Conservation (phyloP, 2,797 vertebrate species). For the Serranus cabrilla region DNA sequence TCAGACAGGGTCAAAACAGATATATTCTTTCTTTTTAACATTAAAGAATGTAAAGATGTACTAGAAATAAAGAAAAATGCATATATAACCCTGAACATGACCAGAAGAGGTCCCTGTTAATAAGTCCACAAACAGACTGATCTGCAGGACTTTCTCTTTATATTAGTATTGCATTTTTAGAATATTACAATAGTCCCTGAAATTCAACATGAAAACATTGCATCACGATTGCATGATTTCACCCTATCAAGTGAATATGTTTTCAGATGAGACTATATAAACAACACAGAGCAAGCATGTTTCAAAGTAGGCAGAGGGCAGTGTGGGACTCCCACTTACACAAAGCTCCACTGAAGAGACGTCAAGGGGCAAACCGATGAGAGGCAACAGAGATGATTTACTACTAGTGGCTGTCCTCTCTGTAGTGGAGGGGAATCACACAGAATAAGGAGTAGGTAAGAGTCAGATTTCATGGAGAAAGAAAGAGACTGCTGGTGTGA, state of each 20-base stretch:
- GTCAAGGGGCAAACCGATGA: constrained; percentile 52
- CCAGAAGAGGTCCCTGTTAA: no score
- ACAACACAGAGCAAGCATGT: constrained; percentile 12
- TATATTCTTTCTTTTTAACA: no score
- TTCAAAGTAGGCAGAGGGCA: constrained; percentile 41
- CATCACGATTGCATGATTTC: constrained; percentile 1
- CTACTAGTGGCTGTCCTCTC: constrained; percentile 51
- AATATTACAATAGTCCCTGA: neutral
- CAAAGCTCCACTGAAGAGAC: constrained; percentile 41
- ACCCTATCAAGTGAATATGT: neutral
- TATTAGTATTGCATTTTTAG: neutral
- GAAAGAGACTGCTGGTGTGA: constrained; percentile 28
- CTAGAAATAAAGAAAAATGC: no score
- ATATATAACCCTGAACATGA: no score
- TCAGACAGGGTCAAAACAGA: no score
- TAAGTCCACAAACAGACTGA: neutral
- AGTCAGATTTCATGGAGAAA: constrained; percentile 37
- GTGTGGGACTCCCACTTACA: constrained; percentile 33
- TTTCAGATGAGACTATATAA: constrained; percentile 22
- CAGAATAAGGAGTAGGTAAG: constrained; percentile 39
- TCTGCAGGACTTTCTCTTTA: neutral
- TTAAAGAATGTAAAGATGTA: no score
- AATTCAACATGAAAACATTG: neutral
- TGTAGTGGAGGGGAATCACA: constrained; percentile 47
- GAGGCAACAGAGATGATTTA: constrained; percentile 68